Base-by-base conservation (phyloP, 2,113 vertebrate species). In the Nothoprocta perdicaria region DNA sequence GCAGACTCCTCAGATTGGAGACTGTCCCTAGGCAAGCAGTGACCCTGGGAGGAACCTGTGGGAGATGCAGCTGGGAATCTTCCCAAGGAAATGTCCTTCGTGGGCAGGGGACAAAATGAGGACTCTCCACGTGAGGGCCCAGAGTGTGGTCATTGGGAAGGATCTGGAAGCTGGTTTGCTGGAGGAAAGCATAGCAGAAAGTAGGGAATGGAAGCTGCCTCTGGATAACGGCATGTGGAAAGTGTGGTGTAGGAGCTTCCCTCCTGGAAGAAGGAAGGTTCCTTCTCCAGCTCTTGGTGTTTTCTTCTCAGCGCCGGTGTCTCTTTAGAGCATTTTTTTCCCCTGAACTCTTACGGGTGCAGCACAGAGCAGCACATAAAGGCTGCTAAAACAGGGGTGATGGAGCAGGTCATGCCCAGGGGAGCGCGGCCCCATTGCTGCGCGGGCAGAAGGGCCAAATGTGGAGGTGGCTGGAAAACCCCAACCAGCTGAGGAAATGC, bases 61-160 rank as follows among this genome's bases (percentile, higher is more conserved):
- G 53, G 27, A 57, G 14, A 57, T 31, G 53, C 53, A 57, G 27
- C 53, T 57, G 53, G 53, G 53, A 57, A 57, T 57, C 53, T 29
- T 57, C 53, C 53, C 53, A 7, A 10, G 53, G 29, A 57, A 31
- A 29, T 31, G 27, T 29, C 53, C 53, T 27, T 53, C 7, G 26
- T 29, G 9, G 7, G 15, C 27, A 55, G 5, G 24, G 41, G 29
- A 8, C 2, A 3, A 45, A 46, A 41, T 33, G 57, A 48, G 13
- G 50, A 35, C 52, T 18, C 19, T 0, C 0, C 35, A 38, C 1
- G 0, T 40, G 53, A 83, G 71, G 71, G 9, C 45, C 8, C 0
- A 2, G 33, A 5, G 15, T 46, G 46, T 21, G 46, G 46, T 46
- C 19, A 12, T 33, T 27, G 31, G 19, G 57, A 38, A 29, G 84